Percentiles rank a stretch among this genome's conserved stretches.
Conservation (phyloP, 2,888 invertebrate species). For the Oscheius onirici region DNA sequence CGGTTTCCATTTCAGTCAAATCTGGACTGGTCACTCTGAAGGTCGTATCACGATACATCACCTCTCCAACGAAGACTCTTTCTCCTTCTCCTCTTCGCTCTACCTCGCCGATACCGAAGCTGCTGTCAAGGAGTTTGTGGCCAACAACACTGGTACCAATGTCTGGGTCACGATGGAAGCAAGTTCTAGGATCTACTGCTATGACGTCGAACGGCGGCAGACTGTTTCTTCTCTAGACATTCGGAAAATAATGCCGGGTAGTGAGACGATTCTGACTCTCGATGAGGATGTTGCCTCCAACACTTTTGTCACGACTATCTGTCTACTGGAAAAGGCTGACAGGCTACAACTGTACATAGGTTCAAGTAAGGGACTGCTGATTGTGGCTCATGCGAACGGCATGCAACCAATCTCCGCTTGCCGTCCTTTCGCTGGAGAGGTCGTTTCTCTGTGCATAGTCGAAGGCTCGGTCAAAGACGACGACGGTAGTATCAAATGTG, state of each 20-base stretch:
- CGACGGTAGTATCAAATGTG: constrained; percentile 33
- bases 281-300: constrained; percentile 82
- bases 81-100: constrained; percentile 75
- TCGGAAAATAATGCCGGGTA: constrained; percentile 74
- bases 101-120: constrained; percentile 76
- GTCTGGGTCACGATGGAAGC: constrained; percentile 51
- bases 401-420: constrained; percentile 57
- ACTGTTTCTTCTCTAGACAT: constrained; percentile 44
- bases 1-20: constrained; percentile 51
- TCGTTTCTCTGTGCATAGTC: constrained; percentile 44
- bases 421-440: constrained; percentile 49
- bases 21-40: constrained; percentile 87
- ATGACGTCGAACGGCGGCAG: constrained; percentile 52
- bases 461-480: constrained; percentile 45
- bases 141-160: constrained; percentile 39
- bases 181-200: constrained; percentile 48
- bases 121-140: constrained; percentile 37
- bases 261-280: constrained; percentile 89
- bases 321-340: constrained; percentile 74
- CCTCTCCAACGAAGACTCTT: constrained; percentile 79
- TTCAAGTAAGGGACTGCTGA: constrained; percentile 92
- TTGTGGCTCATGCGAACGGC: constrained; percentile 82
- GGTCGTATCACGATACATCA: constrained; percentile 84
- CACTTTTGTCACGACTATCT: constrained; percentile 80
- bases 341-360: constrained; percentile 81